A percentile compares a stretch with the other conserved stretches of the same genome.
These are phyloP conservation scores for Montipora capitata DNA, from an alignment of 92 coral and sea anemone species.

Conservation along the genomic window DNA sequence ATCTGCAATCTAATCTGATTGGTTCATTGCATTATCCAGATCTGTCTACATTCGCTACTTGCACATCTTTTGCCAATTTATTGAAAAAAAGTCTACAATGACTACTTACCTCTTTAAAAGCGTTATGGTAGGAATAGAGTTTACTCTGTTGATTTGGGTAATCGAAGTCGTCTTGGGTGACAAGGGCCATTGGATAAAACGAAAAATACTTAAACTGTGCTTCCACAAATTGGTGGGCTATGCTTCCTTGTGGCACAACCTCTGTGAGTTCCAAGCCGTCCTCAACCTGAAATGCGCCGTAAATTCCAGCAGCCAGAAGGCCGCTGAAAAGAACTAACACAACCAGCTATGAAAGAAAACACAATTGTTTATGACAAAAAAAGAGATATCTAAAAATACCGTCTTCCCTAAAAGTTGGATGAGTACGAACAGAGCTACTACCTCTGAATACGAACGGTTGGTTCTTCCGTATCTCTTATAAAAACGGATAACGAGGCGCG, in stretches of 20 bases:
- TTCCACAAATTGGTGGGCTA: constrained; percentile 85
- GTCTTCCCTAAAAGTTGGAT: neutral
- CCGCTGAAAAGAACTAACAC: constrained; percentile 87
- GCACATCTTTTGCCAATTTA: no score
- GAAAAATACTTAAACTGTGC: constrained; percentile 93
- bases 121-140: constrained; percentile 86
- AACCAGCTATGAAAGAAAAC: constrained; percentile 52
- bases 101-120: constrained; percentile 81
- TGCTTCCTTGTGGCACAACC: constrained; percentile 89
- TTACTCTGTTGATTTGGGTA: constrained; percentile 85
- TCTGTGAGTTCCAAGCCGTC: constrained; percentile 95
- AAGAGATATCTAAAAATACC: neutral
- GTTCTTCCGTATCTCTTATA: no score
- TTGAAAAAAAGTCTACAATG: no score
- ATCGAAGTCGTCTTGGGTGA: constrained; percentile 89
- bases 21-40: no score
- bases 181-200: constrained; percentile 85
- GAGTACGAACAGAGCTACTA: no score
- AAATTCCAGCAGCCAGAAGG: constrained; percentile 83
- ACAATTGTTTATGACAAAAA: neutral
- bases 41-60: no score
- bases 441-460: no score
- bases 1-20: no score
- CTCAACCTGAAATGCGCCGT: constrained; percentile 88
- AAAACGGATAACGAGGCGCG: no score